Percentiles rank a stretch among this genome's conserved stretches.
Conservation (phyloP, 2,888 invertebrate species). For the Clistopyga incitator region DNA sequence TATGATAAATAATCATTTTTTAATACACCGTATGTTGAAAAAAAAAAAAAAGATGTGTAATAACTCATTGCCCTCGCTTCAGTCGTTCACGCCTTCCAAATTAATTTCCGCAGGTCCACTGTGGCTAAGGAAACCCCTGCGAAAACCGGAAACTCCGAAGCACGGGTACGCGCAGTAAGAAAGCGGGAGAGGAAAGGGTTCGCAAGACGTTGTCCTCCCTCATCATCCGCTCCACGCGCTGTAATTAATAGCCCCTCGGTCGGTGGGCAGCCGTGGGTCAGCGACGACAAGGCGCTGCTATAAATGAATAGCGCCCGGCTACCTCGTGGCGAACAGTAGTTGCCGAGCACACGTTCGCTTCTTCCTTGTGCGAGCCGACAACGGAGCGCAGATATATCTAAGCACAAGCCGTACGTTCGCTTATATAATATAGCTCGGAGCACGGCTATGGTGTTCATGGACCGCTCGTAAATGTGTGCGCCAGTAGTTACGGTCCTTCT, state of each 20-base stretch:
- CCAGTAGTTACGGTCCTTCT: not conserved
- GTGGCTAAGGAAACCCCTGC: no score
- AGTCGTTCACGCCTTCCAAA: no score
- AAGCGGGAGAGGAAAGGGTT: conserved; percentile 1
- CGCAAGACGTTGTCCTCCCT: conserved; percentile 14
- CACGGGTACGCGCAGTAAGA: conserved; percentile 16
- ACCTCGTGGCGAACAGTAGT: conserved; percentile 32
- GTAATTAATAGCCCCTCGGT: conserved; percentile 70
- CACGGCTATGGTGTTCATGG: conserved; percentile 28
- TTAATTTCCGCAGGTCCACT: no score
- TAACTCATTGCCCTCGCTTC: no score
- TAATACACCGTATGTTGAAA: no score
- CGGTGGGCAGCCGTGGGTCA: conserved; percentile 49
- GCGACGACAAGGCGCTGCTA: conserved; percentile 68
- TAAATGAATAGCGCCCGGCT: conserved; percentile 69
- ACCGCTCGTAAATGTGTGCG: not conserved
- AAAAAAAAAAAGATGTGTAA: no score
- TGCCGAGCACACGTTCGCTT: conserved; percentile 8
- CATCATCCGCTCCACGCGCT: conserved; percentile 58
- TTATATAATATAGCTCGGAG: conserved; percentile 15
- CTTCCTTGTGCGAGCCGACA: conserved; percentile 35
- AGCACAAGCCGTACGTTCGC: not conserved
- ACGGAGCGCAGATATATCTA: not conserved
- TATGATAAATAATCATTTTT: no score
- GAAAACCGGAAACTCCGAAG: not conserved